Percentiles rank a stretch among this genome's conserved stretches.
Evolutionary conservation across 1,140 invertebrate genomes (phyloP).

Genomic region (Caenorhabditis brenneri): DNA sequence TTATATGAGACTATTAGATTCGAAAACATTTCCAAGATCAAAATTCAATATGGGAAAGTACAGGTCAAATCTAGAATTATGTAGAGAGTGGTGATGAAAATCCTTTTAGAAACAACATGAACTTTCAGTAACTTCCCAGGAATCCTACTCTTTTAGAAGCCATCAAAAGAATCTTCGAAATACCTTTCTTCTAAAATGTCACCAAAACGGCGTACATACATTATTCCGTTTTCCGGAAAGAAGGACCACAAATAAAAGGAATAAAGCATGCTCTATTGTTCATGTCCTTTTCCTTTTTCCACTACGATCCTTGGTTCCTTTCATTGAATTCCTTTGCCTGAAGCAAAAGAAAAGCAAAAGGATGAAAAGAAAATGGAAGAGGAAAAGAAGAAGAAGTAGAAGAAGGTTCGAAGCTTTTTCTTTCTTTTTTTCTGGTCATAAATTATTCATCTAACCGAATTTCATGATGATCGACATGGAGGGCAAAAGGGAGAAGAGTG

Average conservation of each 20-base stretch:
- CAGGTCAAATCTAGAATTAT: no score
- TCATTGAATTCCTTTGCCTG: neutral
- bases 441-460: slow-evolving; percentile 23
- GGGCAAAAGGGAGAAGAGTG: neutral
- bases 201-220: neutral
- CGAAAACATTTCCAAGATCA: neutral
- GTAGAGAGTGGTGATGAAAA: no score
- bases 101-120: no score
- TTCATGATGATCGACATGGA: slow-evolving; percentile 16
- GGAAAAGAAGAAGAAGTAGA: neutral
- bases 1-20: no score
- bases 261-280: slow-evolving; percentile 6
- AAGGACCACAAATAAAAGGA: neutral
- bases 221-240: neutral
- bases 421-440: neutral
- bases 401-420: neutral
- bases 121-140: no score
- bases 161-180: neutral
- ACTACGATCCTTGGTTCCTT: slow-evolving; percentile 11
- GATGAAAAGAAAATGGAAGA: no score
- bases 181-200: neutral
- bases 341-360: neutral
- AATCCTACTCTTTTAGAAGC: no score
- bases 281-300: neutral
- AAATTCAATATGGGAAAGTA: neutral